Conservation (phyloP, 2,797 vertebrate species). For the Apogon talboti region DNA sequence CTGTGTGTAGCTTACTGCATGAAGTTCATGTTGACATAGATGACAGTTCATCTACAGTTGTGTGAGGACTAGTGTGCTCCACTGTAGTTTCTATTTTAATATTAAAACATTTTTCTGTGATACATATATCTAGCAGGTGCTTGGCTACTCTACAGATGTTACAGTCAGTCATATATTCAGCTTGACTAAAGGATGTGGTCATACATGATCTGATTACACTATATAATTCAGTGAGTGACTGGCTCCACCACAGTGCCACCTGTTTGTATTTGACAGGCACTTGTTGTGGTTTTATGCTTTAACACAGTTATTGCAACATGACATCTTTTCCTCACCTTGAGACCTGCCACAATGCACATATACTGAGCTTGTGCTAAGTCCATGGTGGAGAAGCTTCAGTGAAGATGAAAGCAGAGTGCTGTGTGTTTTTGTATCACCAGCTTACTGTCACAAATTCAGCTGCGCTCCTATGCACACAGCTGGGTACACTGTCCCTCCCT, state of each 20-base stretch:
- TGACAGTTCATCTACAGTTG: conserved; percentile 5
- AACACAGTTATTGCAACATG: neutral
- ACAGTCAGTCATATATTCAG: no score
- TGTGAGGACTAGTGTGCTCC: neutral
- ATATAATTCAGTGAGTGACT: no score
- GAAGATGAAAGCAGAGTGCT: conserved; percentile 4
- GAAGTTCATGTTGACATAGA: conserved; percentile 5
- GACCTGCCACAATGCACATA: neutral
- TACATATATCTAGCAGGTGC: conserved; percentile 12
- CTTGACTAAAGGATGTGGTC: no score
- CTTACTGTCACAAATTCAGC: neutral
- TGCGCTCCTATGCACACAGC: neutral
- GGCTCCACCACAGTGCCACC: no score
- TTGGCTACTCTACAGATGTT: no score
- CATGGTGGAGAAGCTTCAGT: conserved; percentile 1
- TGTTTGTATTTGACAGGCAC: no score
- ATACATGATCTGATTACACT: no score
- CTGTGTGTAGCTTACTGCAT: conserved; percentile 10
- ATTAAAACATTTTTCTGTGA: neutral
- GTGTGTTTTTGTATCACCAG: neutral
- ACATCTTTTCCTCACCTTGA: neutral
- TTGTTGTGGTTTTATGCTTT: neutral
- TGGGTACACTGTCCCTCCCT: neutral
- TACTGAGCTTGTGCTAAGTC: conserved; percentile 1
- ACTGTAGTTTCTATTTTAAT: neutral